Evolutionary conservation across 2,888 invertebrate genomes (phyloP), one percentile per base, ranked within the genome.

Genomic region (Saturnia japonica): DNA sequence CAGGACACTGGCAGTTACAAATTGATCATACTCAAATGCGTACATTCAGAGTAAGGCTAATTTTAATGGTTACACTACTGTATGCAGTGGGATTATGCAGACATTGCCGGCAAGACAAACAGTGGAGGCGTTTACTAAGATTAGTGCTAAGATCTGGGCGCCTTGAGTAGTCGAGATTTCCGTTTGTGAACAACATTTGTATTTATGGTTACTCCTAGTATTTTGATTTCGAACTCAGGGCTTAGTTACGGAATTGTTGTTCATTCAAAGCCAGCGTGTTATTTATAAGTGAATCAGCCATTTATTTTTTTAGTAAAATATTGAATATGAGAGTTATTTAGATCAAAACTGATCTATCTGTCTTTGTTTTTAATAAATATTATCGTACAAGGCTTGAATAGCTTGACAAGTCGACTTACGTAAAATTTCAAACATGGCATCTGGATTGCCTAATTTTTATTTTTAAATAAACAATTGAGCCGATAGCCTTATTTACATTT

Each of bases 61-160:
- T 88, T 89, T 86, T 88, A 90, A 90, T 91, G 86, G 86, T 82
- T 40, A 40, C 64, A 84, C 81, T 83, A 82, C 83, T 85, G 85
- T 84, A 85, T 84, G 85, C 85, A 84, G 82, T 79, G 77, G 87
- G 93, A 92, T 93, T 91, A 91, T 82, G 83, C 83, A 90, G 88
- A 88, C 88, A 84, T 88, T 88, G 85, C 87, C 83, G 88, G 88
- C 88, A 88, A 91, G 91, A 92, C 89, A 92, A 91, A 93, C 91
- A 90, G 86, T 82, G 81, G 80, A 88, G 86, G 89, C 89, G 86
- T 88, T 88, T 83, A 78, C 82, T 76, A 77, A 90, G 91, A 92
- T 91, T 91, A 91, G 88, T 87, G 84, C 81, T 88, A 87, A 91
- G 88, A 83, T 84, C 82, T 78, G 78, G 79, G 77, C 84, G 82